Base-by-base conservation (phyloP, 2,797 vertebrate species). In the Cryptoblepharus egeriae region DNA sequence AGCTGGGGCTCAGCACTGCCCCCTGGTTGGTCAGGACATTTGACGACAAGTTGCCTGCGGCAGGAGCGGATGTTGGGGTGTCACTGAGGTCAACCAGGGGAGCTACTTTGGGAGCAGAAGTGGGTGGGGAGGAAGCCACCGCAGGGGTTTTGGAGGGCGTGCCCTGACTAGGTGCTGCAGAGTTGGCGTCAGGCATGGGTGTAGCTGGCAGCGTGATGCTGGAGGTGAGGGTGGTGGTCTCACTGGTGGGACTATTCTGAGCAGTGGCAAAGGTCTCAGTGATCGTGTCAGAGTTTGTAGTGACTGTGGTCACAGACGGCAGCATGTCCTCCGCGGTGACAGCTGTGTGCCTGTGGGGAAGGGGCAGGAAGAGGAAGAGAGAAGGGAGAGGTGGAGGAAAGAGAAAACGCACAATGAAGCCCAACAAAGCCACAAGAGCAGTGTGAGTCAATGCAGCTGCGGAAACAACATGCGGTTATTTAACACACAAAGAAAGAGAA, bases 191-290 rank as follows among this genome's bases (percentile, higher is more conserved):
- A 16, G 97, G 96, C 15, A 77, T 49, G 88, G 93, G 90, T 0
- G 89, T 77, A 85, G 97, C 96, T 3, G 96, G 97, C 65, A 96
- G 97, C 42, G 97, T 97, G 91, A 91, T 90, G 92, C 98, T 99
- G 96, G 97, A 98, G 76, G 98, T 98, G 93, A 99, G 97, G 75
- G 97, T 99, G 82, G 98, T 99, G 95, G 96, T 97, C 95, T 99
- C 98, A 81, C 98, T 99, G 95, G 97, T 97, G 93, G 99, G 99
- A 94, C 98, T 99, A 96, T 98, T 98, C 96, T 97, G 98, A 94
- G 96, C 97, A 61, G 97, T 97, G 95, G 98, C 98, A 97, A 97
- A 97, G 87, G 98, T 98, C 91, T 99, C 97, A 87, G 98, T 98
- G 96, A 98, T 95, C 88, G 98, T 97, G 94, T 99, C 98, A 95